phyloP scores from a whole-genome alignment of 1,140 invertebrate species.

The Tetragnatha versicolor region DNA sequence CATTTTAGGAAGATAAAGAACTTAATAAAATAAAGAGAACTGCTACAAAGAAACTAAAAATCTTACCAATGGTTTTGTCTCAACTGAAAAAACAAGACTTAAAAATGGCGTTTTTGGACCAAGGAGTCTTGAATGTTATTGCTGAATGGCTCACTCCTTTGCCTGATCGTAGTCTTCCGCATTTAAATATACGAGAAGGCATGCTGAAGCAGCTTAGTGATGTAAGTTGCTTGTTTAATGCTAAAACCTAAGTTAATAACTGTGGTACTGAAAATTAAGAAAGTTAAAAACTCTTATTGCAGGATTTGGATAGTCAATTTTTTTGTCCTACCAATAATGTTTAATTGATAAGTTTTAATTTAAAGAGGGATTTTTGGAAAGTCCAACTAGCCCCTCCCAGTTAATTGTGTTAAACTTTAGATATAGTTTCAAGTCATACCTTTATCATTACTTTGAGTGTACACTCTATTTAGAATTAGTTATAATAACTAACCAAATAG shows the following conservation, averaged over 20 bases:
- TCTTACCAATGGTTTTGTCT: conserved; percentile 86
- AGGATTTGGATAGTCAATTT: too few species aligned
- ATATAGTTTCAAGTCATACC: background rate
- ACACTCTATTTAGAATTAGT: too few species aligned
- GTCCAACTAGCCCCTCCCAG: too few species aligned
- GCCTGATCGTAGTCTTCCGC: conserved; percentile 94
- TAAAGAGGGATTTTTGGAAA: too few species aligned
- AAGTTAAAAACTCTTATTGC: too few species aligned
- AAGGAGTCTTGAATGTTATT: conserved; percentile 89
- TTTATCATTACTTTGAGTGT: background rate
- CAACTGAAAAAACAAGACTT: conserved; percentile 95
- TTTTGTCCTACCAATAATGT: too few species aligned
- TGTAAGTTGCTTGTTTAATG: conserved; percentile 68
- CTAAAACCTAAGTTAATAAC: too few species aligned
- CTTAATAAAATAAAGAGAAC: conserved; percentile 83
- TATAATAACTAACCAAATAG: background rate
- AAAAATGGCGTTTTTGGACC: conserved; percentile 92
- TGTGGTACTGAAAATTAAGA: too few species aligned
- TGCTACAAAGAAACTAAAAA: conserved; percentile 89
- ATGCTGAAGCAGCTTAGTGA: conserved; percentile 87
- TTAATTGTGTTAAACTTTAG: too few species aligned
- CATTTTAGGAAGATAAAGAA: conserved; percentile 79
- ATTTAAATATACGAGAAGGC: conserved; percentile 87
- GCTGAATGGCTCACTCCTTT: conserved; percentile 98
- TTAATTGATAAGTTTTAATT: too few species aligned